Evolutionary conservation across 1,140 invertebrate genomes (phyloP).

Genomic region (Scaptomyza graminum): DNA sequence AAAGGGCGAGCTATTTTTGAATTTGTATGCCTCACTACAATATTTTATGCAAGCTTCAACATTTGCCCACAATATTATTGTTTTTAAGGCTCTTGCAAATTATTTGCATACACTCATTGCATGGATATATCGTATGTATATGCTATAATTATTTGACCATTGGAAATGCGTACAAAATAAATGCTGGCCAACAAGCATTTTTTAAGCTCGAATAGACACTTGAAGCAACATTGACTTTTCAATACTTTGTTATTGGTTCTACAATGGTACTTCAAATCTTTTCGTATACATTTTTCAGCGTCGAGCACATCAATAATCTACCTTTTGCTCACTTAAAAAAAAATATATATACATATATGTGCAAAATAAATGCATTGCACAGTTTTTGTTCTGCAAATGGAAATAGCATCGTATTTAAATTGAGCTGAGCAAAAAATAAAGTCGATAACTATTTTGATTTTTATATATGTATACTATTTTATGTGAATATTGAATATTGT

Average conservation of each 20-base stretch:
- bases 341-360: no score
- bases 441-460: neutral
- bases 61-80: neutral
- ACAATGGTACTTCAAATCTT: no score
- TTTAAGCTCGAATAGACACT: neutral
- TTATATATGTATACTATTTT: neutral
- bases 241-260: neutral
- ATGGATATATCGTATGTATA: neutral
- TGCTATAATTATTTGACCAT: neutral
- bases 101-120: neutral
- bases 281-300: no score
- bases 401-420: neutral
- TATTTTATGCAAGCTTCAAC: slow-evolving; percentile 2
- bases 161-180: no score
- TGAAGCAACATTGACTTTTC: neutral
- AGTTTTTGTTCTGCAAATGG: neutral
- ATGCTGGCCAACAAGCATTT: no score
- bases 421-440: neutral
- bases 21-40: neutral
- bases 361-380: no score
- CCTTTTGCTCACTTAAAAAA: no score
- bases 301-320: no score
- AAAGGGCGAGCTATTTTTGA: neutral
- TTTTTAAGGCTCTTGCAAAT: neutral
- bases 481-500: neutral